These are phyloP conservation scores for Callithrix jacchus DNA, from an alignment of 2,113 vertebrate species.

Conservation along the genomic window DNA sequence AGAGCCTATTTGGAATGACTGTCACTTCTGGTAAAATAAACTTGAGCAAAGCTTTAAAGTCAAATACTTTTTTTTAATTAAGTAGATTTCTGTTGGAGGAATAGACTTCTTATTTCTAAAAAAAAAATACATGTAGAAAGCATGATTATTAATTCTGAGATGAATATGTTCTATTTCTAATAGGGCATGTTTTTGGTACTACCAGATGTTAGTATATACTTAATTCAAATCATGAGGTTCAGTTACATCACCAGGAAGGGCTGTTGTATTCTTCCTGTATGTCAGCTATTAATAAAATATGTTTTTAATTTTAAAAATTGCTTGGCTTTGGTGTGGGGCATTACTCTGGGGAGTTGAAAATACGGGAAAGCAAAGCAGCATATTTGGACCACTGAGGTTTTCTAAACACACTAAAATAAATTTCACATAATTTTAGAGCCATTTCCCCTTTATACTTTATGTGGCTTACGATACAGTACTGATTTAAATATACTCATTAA, in stretches of 20 bases:
- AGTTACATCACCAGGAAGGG: constrained; percentile 78
- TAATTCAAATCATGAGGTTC: constrained; percentile 81
- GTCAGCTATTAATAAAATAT: constrained; percentile 79
- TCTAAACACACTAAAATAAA: constrained; percentile 61
- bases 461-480: constrained; percentile 9
- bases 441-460: constrained; percentile 52
- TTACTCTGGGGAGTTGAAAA: constrained; percentile 63
- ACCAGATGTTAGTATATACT: constrained; percentile 81
- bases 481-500: constrained; percentile 37
- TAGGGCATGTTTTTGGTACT: constrained; percentile 66
- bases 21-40: background rate
- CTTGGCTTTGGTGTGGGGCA: constrained; percentile 70
- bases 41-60: background rate
- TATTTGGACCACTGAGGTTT: constrained; percentile 63
- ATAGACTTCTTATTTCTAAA: background rate
- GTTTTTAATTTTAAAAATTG: constrained; percentile 76
- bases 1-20: background rate
- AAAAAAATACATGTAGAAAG: background rate
- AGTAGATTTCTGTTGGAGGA: background rate
- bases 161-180: constrained; percentile 55
- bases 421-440: constrained; percentile 48
- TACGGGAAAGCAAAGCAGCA: constrained; percentile 51
- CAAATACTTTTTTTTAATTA: background rate
- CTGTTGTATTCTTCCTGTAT: constrained; percentile 80
- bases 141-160: background rate